Evolutionary conservation across 92 coral and sea anemone genomes (phyloP).

Genomic region (Porites lobata): DNA sequence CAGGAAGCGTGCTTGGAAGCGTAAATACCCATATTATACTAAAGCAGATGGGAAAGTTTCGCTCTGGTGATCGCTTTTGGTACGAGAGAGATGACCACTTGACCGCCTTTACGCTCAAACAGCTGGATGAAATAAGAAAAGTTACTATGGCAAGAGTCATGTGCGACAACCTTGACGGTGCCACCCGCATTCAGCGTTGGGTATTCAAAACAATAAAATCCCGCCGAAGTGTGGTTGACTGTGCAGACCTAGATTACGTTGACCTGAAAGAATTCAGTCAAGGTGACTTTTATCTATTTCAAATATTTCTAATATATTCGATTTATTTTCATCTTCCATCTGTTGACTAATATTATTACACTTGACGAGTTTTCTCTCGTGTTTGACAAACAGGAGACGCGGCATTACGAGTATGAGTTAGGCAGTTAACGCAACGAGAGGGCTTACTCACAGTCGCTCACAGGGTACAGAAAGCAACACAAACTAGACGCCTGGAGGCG

Average conservation of each 20-base stretch:
- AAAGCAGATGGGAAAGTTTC: slow-evolving; percentile 2
- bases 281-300: neutral
- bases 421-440: no score
- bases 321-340: neutral
- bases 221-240: neutral
- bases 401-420: no score
- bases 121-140: slow-evolving; percentile 23
- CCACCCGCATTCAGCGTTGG: neutral
- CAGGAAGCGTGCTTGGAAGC: neutral
- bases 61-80: slow-evolving; percentile 55
- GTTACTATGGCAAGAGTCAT: neutral
- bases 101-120: neutral
- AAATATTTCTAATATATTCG: no score
- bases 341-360: neutral
- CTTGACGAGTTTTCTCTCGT: no score
- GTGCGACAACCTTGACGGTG: slow-evolving; percentile 23
- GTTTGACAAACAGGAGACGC: no score
- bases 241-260: neutral
- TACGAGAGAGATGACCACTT: slow-evolving; percentile 20
- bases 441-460: no score
- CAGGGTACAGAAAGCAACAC: no score
- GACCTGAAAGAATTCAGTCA: slow-evolving; percentile 11
- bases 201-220: neutral
- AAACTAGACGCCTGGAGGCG: no score
- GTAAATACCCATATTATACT: slow-evolving; percentile 18